phyloP scores from a whole-genome alignment of 2,113 vertebrate species.

The Castor canadensis region DNA sequence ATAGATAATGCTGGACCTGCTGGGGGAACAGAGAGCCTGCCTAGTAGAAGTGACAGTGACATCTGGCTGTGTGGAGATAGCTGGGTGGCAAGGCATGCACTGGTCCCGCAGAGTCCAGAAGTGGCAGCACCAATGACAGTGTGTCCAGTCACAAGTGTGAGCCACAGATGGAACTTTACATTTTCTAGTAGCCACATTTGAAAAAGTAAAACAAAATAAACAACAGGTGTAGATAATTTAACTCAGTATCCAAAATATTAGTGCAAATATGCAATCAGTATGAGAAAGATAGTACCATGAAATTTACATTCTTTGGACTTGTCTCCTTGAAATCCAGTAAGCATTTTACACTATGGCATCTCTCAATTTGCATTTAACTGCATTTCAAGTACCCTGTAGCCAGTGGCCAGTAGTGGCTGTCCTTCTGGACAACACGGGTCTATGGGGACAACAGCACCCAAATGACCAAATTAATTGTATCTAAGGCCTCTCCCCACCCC shows the following conservation, averaged over 20 bases:
- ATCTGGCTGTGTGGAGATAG: background rate
- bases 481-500: background rate
- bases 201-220: background rate
- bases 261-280: background rate
- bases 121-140: fast-evolving
- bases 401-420: background rate
- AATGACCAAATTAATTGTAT: background rate
- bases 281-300: background rate
- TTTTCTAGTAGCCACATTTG: background rate
- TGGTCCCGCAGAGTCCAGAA: background rate
- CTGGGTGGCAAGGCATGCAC: fast-evolving
- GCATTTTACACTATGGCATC: background rate
- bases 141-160: background rate
- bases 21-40: background rate
- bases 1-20: background rate
- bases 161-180: background rate
- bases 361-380: background rate
- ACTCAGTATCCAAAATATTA: background rate
- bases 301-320: background rate
- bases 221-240: background rate
- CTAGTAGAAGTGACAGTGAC: background rate
- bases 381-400: too few species aligned
- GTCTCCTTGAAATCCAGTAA: background rate
- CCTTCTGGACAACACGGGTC: background rate
- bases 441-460: background rate